Evolutionary conservation across 2,113 vertebrate species (phyloP).

Genomic region (Amblyornis subalaris): DNA sequence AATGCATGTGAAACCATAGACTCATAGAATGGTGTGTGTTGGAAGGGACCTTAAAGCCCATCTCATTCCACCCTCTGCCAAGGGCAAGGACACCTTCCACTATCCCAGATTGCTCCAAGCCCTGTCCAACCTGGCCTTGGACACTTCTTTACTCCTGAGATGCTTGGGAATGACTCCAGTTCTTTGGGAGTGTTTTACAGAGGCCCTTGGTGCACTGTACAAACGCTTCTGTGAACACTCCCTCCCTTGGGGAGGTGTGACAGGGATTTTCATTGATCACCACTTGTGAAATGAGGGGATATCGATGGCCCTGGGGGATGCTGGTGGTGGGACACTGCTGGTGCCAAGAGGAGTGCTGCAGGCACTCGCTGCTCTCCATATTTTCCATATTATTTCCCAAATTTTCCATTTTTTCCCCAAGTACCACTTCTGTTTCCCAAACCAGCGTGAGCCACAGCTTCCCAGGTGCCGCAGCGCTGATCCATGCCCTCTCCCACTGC

Average conservation of each 20-base stretch:
- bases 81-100: not conserved
- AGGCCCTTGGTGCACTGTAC: rapidly evolving
- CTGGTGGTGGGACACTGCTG: rapidly evolving
- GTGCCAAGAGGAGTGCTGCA: not conserved
- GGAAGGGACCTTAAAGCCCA: not conserved
- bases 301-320: rapidly evolving
- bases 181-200: not conserved
- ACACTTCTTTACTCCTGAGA: not conserved
- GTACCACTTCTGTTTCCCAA: not conserved
- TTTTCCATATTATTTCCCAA: not conserved
- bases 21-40: not conserved
- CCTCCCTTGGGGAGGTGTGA: rapidly evolving
- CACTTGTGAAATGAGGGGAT: rapidly evolving
- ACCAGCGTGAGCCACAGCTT: rapidly evolving
- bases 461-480: rapidly evolving
- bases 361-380: rapidly evolving
- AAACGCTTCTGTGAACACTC: rapidly evolving
- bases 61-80: not conserved
- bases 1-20: not conserved
- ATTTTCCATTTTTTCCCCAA: rapidly evolving
- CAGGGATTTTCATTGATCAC: not conserved
- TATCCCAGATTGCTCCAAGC: not conserved
- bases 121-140: not conserved
- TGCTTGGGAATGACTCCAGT: not conserved
- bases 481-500: not conserved